These are phyloP conservation scores for Agriopis leucophaearia DNA, from an alignment of 2,888 invertebrate species.

Conservation along the genomic window DNA sequence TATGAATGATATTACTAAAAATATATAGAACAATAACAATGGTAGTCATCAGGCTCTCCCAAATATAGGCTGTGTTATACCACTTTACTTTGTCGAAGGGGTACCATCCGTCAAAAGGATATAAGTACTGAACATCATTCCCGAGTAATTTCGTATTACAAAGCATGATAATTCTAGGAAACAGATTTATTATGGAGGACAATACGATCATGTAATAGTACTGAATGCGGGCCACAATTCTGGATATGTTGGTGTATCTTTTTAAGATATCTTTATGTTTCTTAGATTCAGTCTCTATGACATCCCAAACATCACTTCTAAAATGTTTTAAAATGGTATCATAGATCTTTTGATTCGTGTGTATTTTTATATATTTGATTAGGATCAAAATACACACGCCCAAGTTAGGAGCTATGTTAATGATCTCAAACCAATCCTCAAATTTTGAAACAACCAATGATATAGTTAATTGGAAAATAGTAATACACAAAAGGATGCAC, in stretches of 20 bases:
- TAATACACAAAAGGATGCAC: constrained; percentile 55
- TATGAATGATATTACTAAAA: constrained; percentile 66
- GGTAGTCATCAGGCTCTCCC: constrained; percentile 73
- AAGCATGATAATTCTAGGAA: constrained; percentile 71
- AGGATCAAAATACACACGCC: constrained; percentile 69
- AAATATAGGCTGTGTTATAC: constrained; percentile 68
- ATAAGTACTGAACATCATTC: constrained; percentile 60
- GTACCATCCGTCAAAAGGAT: constrained; percentile 78
- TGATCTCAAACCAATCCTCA: constrained; percentile 66
- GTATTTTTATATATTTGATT: constrained; percentile 66
- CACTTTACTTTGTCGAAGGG: constrained; percentile 74
- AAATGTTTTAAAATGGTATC: constrained; percentile 65
- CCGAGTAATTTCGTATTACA: constrained; percentile 60
- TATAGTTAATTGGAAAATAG: constrained; percentile 61
- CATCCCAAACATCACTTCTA: constrained; percentile 61
- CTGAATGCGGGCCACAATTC: constrained; percentile 60
- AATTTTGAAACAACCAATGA: constrained; percentile 61
- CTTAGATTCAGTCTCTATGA: constrained; percentile 51
- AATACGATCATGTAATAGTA: constrained; percentile 62
- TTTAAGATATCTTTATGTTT: constrained; percentile 57
- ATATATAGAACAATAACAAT: constrained; percentile 65
- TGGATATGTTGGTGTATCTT: constrained; percentile 56
- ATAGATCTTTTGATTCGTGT: constrained; percentile 60
- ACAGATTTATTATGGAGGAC: constrained; percentile 60
- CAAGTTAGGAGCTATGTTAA: constrained; percentile 72